Evolutionary conservation across 2,797 vertebrate species (phyloP).

Genomic region (Anguilla marmorata): DNA sequence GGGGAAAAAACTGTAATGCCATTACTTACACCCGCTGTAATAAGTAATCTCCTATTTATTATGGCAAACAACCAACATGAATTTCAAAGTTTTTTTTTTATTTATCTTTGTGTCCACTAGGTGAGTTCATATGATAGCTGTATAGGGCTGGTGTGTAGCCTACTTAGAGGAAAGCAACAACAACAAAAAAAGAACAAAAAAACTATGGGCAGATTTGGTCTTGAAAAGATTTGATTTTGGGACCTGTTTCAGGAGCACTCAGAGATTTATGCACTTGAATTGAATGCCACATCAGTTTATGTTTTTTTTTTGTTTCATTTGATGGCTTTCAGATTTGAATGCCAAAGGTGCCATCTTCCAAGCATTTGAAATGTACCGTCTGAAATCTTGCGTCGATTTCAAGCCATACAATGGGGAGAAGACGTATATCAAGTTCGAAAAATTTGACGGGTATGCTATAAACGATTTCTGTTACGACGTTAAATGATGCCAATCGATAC

Average conservation of each 20-base stretch:
- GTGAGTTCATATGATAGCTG: no score
- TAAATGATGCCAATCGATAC: background rate
- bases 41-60: background rate
- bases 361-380: conserved; percentile 88
- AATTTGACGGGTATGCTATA: conserved; percentile 76
- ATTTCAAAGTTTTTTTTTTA: no score
- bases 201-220: background rate
- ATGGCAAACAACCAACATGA: background rate
- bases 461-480: background rate
- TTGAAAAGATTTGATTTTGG: background rate
- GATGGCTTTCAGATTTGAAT: conserved; percentile 62
- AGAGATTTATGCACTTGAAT: background rate
- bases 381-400: conserved; percentile 91
- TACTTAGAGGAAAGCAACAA: no score
- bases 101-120: no score
- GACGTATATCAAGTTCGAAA: conserved; percentile 80
- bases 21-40: background rate
- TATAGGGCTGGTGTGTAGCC: background rate
- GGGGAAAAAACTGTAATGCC: no score
- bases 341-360: conserved; percentile 86
- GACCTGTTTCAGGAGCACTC: background rate
- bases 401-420: conserved; percentile 89
- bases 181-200: background rate
- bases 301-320: background rate
- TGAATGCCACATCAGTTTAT: background rate